These are phyloP conservation scores for Acridotheres tristis DNA, from an alignment of 2,797 vertebrate species.

Conservation along the genomic window DNA sequence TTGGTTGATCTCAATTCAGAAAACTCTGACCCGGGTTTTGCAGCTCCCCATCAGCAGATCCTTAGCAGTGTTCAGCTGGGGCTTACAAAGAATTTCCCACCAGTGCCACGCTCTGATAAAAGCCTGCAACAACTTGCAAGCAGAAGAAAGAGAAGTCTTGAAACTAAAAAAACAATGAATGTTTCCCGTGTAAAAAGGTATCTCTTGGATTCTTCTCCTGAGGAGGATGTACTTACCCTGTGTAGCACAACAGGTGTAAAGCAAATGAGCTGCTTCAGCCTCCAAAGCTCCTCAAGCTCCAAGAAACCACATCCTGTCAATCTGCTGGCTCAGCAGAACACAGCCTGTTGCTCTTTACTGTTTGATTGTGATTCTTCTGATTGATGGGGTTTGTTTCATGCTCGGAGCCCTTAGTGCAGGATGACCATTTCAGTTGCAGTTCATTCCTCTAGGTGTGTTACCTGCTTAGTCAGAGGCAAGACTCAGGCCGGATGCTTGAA, in stretches of 20 bases:
- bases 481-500: not conserved
- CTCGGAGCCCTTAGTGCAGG: not conserved
- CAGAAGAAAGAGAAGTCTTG: not conserved
- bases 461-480: not conserved
- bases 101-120: not conserved
- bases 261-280: constrained; percentile 64
- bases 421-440: not conserved
- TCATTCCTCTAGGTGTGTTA: not conserved
- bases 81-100: not conserved
- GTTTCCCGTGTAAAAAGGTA: not conserved
- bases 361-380: constrained; percentile 77
- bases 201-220: constrained; percentile 7
- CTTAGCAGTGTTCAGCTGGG: not conserved
- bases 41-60: not conserved
- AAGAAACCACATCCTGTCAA: not conserved
- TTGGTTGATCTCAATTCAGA: not conserved
- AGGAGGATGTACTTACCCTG: constrained; percentile 62
- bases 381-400: not conserved
- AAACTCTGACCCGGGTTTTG: not conserved
- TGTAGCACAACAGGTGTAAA: constrained; percentile 34
- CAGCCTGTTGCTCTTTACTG: constrained; percentile 41
- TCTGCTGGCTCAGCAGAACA: not conserved
- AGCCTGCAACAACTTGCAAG: not conserved
- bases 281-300: not conserved
- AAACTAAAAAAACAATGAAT: not conserved